These are phyloP conservation scores for Karalla daura DNA, from an alignment of 2,797 vertebrate species.

Conservation along the genomic window DNA sequence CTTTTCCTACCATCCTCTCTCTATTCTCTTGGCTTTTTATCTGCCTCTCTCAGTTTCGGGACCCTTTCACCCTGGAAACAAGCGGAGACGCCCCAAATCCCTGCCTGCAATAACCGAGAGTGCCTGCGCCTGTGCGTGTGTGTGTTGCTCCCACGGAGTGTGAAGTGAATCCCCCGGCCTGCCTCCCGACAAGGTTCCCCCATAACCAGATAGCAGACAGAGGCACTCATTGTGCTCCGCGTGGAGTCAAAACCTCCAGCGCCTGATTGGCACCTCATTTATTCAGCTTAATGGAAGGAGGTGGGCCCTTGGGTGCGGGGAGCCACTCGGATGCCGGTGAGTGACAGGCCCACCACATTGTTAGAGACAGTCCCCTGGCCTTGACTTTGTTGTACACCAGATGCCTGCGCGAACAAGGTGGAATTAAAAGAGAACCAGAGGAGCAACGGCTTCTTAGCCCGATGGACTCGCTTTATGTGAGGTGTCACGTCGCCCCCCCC, in stretches of 20 bases:
- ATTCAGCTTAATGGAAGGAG: slow-evolving; percentile 67
- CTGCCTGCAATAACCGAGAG: slow-evolving; percentile 32
- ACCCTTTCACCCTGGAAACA: slow-evolving; percentile 39
- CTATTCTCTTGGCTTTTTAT: slow-evolving; percentile 10
- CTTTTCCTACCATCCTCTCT: slow-evolving; percentile 1
- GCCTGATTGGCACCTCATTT: slow-evolving; percentile 75
- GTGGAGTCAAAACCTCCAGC: slow-evolving; percentile 52
- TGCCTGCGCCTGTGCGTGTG: slow-evolving; percentile 53
- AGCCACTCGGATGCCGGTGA: slow-evolving; percentile 39
- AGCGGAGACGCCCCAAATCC: slow-evolving; percentile 40
- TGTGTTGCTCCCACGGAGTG: slow-evolving; percentile 54
- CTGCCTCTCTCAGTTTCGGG: slow-evolving; percentile 25
- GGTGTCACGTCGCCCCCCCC: slow-evolving; percentile 41
- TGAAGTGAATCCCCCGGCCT: slow-evolving; percentile 50
- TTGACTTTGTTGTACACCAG: slow-evolving; percentile 54
- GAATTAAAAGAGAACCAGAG: slow-evolving; percentile 57
- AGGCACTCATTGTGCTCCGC: slow-evolving; percentile 40
- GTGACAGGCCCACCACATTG: slow-evolving; percentile 54
- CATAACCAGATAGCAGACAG: slow-evolving; percentile 45
- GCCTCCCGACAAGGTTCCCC: slow-evolving; percentile 38
- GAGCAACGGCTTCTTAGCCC: slow-evolving; percentile 19
- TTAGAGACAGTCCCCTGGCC: slow-evolving; percentile 58
- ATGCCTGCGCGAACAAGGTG: slow-evolving; percentile 41
- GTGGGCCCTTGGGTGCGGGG: slow-evolving; percentile 55
- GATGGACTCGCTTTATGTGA: slow-evolving; percentile 38